Percentiles rank a stretch among this genome's conserved stretches.
These are phyloP conservation scores for Plutella xylostella DNA, from an alignment of 2,888 invertebrate genomes.

Conservation along the genomic window DNA sequence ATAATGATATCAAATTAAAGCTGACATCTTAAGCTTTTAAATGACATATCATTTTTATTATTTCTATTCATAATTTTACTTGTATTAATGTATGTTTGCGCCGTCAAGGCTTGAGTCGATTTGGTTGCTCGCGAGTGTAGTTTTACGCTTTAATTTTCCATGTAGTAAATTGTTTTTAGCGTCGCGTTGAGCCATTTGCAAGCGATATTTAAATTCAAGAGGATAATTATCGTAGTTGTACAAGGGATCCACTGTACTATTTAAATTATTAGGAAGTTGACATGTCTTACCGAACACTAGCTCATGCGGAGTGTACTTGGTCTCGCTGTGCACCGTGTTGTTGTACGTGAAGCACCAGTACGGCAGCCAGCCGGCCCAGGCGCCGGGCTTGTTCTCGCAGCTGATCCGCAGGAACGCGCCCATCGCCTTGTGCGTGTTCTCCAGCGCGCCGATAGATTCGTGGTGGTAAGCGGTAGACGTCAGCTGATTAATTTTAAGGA, in stretches of 20 bases:
- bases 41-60: too few relatives aligned
- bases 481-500: background rate
- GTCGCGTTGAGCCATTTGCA: background rate
- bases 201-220: background rate
- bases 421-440: background rate
- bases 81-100: too few relatives aligned
- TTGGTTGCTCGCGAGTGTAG: too few relatives aligned
- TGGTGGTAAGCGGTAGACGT: slow-evolving; percentile 1
- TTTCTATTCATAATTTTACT: too few relatives aligned
- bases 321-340: slow-evolving; percentile 1
- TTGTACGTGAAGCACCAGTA: slow-evolving; percentile 2
- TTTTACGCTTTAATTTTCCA: too few relatives aligned
- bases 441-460: background rate
- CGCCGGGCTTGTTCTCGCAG: background rate
- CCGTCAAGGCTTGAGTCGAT: too few relatives aligned
- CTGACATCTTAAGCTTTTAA: too few relatives aligned
- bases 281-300: background rate
- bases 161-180: background rate
- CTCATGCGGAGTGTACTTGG: background rate
- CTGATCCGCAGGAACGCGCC: background rate
- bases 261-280: slow-evolving; percentile 1
- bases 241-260: background rate
- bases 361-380: background rate
- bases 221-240: background rate
- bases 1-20: too few relatives aligned